Percentiles rank a stretch among this genome's conserved stretches.
Evolutionary conservation across 2,888 invertebrate species (phyloP).

Genomic region (Synergus itoensis): DNA sequence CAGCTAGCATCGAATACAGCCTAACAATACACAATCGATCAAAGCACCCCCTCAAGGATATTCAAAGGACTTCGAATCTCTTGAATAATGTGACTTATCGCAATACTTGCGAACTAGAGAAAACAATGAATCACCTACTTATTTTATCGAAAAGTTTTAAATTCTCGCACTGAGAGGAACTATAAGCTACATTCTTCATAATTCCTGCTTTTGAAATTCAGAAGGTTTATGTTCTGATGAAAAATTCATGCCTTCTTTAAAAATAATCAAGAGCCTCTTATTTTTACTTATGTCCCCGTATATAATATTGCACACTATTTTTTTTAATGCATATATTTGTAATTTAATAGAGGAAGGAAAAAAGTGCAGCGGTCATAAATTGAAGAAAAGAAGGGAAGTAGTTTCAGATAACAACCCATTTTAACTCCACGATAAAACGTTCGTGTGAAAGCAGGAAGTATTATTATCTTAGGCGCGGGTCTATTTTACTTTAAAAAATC

Average conservation of each 20-base stretch:
- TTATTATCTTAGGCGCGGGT: neutral
- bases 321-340: constrained; percentile 1
- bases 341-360: neutral
- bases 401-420: constrained; percentile 1
- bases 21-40: constrained; percentile 5
- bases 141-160: neutral
- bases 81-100: neutral
- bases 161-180: neutral
- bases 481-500: neutral
- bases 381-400: neutral
- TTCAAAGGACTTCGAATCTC: neutral
- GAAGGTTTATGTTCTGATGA: neutral
- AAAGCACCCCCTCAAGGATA: neutral
- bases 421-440: constrained; percentile 15
- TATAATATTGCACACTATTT: neutral
- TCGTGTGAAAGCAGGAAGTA: constrained; percentile 31
- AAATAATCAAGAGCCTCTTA: neutral
- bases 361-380: neutral
- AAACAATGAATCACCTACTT: neutral
- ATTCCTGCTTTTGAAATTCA: neutral
- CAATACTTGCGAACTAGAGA: neutral
- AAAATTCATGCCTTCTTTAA: neutral
- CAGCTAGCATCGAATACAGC: neutral
- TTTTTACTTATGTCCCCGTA: neutral
- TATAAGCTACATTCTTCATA: too few species aligned